Conservation (phyloP, 1,140 invertebrate species). For the Drosophila nannoptera region DNA sequence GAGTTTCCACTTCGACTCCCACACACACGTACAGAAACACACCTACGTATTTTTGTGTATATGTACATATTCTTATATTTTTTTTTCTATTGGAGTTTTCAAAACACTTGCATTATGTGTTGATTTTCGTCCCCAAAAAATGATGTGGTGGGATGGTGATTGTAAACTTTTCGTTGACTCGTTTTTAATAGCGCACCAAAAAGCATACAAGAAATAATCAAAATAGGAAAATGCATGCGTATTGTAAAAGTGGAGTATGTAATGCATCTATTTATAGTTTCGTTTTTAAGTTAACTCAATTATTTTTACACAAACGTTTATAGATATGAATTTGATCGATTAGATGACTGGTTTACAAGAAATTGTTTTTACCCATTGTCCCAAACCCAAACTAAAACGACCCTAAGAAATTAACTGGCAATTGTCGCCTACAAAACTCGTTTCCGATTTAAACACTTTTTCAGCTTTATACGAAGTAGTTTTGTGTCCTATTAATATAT, state of each 20-base stretch:
- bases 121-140: background rate
- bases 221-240: slow-evolving; percentile 4
- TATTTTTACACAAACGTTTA: slow-evolving; percentile 4
- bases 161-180: slow-evolving; percentile 50
- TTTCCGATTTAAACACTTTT: slow-evolving; percentile 19
- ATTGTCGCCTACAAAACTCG: slow-evolving; percentile 28
- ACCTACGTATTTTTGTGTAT: slow-evolving; percentile 19
- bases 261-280: slow-evolving; percentile 47
- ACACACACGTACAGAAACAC: slow-evolving; percentile 7
- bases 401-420: slow-evolving; percentile 22
- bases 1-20: background rate
- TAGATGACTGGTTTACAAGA: slow-evolving; percentile 37
- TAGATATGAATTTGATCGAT: slow-evolving; percentile 34
- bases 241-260: slow-evolving; percentile 14
- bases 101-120: background rate
- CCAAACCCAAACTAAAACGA: background rate
- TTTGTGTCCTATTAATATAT: slow-evolving; percentile 46
- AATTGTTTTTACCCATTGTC: slow-evolving; percentile 36
- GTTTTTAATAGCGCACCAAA: slow-evolving; percentile 52
- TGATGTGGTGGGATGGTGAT: background rate
- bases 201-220: slow-evolving; percentile 3
- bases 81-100: slow-evolving; percentile 2
- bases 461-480: slow-evolving; percentile 40
- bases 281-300: slow-evolving; percentile 44
- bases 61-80: slow-evolving; percentile 11